Evolutionary conservation across 2,888 invertebrate genomes (phyloP).

Genomic region (Apotomis betuletana): DNA sequence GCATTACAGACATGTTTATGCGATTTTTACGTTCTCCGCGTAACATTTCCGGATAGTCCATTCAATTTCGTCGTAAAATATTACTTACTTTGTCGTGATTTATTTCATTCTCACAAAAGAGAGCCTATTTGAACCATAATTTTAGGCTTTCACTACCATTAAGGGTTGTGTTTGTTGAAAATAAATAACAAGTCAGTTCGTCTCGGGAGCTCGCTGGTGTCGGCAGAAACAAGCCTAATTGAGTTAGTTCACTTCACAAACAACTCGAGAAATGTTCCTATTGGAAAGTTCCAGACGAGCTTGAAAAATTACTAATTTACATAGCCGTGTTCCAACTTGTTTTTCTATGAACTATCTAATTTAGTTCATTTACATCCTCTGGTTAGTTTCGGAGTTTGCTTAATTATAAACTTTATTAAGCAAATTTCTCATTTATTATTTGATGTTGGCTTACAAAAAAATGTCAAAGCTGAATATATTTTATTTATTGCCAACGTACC

Average conservation of each 20-base stretch:
- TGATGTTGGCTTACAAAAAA: not conserved
- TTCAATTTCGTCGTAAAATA: not conserved
- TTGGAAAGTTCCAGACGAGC: constrained; percentile 50
- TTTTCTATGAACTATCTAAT: constrained; percentile 36
- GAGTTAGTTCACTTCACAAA: constrained; percentile 52
- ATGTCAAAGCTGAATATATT: constrained; percentile 6
- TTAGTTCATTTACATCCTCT: constrained; percentile 16
- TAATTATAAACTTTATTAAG: constrained; percentile 10
- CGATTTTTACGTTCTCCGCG: constrained; percentile 52
- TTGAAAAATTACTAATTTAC: constrained; percentile 51
- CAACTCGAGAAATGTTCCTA: constrained; percentile 50
- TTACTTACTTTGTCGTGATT: not conserved
- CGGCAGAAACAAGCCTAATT: constrained; percentile 52
- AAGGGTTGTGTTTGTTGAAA: constrained; percentile 41
- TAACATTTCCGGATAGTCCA: constrained; percentile 11
- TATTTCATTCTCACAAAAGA: not conserved
- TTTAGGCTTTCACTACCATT: constrained; percentile 18
- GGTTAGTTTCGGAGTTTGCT: constrained; percentile 4
- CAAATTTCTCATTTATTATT: not conserved
- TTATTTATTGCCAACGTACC: constrained; percentile 33
- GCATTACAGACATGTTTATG: constrained; percentile 56
- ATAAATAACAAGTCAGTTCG: constrained; percentile 45
- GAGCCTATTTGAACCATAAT: constrained; percentile 2
- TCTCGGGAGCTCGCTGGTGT: constrained; percentile 45
- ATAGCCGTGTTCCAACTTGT: constrained; percentile 43